phyloP scores from a whole-genome alignment of 2,888 invertebrate species.

The Melipona beecheii region DNA sequence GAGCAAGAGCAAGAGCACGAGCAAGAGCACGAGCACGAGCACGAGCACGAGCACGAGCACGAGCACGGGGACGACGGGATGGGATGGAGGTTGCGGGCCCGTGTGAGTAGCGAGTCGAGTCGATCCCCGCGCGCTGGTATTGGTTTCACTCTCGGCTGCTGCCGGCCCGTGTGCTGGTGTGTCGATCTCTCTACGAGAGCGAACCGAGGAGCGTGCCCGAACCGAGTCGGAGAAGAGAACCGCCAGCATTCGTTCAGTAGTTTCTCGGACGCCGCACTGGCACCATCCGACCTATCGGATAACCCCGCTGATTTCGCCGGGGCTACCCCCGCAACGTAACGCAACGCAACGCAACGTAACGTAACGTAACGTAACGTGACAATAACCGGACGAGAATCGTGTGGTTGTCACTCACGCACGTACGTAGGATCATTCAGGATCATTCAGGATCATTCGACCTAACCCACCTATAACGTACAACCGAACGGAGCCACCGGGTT shows the following conservation, averaged over 20 bases:
- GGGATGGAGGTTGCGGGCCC: conserved; percentile 75
- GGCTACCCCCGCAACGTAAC: conserved; percentile 43
- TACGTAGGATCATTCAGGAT: too few relatives aligned
- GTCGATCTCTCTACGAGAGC: conserved; percentile 77
- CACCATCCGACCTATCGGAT: conserved; percentile 81
- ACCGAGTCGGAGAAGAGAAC: conserved; percentile 81
- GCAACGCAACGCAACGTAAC: too few relatives aligned
- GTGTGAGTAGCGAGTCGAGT: conserved; percentile 73
- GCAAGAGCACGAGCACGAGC: too few relatives aligned
- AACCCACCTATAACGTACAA: too few relatives aligned
- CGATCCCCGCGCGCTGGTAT: conserved; percentile 71
- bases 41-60: background rate
- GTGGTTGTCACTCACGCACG: too few relatives aligned
- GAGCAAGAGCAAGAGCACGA: background rate
- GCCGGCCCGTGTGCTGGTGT: conserved; percentile 74
- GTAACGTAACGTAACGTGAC: too few relatives aligned
- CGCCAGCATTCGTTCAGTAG: conserved; percentile 83
- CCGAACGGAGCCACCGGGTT: too few relatives aligned
- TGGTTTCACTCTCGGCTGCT: conserved; percentile 78
- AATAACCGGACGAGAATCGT: too few relatives aligned
- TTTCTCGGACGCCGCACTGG: conserved; percentile 83
- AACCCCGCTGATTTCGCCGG: conserved; percentile 65
- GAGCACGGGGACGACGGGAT: conserved; percentile 53
- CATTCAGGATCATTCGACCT: too few relatives aligned
- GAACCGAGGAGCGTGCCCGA: conserved; percentile 78